These are phyloP conservation scores for Abrostola tripartita DNA, from an alignment of 2,888 invertebrate species.

Conservation along the genomic window DNA sequence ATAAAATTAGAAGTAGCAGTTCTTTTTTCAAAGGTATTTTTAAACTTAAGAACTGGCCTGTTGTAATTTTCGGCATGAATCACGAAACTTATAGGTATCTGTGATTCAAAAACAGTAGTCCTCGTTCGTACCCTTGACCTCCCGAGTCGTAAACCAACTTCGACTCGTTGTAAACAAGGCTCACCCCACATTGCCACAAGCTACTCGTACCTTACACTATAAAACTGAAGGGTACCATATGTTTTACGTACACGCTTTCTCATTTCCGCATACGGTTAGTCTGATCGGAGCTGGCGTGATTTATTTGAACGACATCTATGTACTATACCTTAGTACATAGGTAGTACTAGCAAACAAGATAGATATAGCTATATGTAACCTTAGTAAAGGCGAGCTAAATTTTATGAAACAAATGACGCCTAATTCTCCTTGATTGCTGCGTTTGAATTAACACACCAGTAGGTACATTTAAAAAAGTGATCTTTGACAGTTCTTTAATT, in stretches of 20 bases:
- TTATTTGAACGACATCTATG: slow-evolving; percentile 30
- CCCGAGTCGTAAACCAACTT: slow-evolving; percentile 41
- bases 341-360: too few relatives aligned
- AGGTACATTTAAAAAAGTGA: too few relatives aligned
- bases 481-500: too few relatives aligned
- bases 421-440: too few relatives aligned
- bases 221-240: slow-evolving; percentile 50
- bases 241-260: slow-evolving; percentile 44
- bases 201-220: slow-evolving; percentile 35
- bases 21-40: not conserved
- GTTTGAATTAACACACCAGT: too few relatives aligned
- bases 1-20: not conserved
- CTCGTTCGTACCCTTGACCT: slow-evolving; percentile 47
- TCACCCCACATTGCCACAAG: slow-evolving; percentile 34
- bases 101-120: slow-evolving; percentile 8
- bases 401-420: too few relatives aligned
- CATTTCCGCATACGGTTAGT: slow-evolving; percentile 43
- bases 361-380: too few relatives aligned
- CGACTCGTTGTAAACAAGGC: slow-evolving; percentile 54
- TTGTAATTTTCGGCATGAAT: not conserved
- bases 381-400: too few relatives aligned
- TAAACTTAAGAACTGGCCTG: too few relatives aligned
- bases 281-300: slow-evolving; percentile 37
- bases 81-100: not conserved
- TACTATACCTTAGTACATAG: not conserved